Base-by-base conservation (phyloP, 2,113 vertebrate genomes). In the Phalacrocorax carbo region DNA sequence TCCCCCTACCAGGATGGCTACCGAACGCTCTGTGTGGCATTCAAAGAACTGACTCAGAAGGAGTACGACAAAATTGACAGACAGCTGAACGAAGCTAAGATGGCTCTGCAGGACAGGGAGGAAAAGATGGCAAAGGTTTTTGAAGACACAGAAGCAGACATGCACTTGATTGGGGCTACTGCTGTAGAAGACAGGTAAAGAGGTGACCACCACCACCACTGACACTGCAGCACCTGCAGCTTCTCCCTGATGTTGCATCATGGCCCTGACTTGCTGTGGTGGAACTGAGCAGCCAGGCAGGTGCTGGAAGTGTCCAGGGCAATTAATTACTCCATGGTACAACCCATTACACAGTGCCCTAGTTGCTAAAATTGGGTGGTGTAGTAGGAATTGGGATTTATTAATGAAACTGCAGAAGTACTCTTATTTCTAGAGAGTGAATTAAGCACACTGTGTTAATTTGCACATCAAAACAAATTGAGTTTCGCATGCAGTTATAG, bases 181-280 rank as follows among this genome's bases (percentile, higher is more conserved):
- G 99, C 99, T 26, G 99, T 99, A 21, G 99, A 99, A 96, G 99
- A 99, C 98, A 98, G 99, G 99, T 99, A 98, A 97, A 86, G 92
- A 75, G 46, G 62, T 21, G 49, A 18, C 58, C 25, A 9, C 17
- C 26, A 9, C 17, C 26, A 18, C 9, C 49, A 11, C 11, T 1
- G 4, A 64, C 23, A 2, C 36, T 8, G 16, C 9, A 6, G 11
- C 76, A 11, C 69, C 65, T 42, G 13, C 3, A 5, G 18, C 19
- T 69, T 52, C 34, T 82, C 34, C 29, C 19, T 6, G 49, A 4
- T 0, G 2, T 68, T 54, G 15, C 9, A 3, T 26, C 0, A 1
- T 17, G 61, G 61, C 46, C 38, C 12, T 11, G 54, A 48, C 65
- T 85, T 0, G 0, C 30, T 0, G 0, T 70, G 30, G 51, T 72